A percentile compares a stretch with the other conserved stretches of the same genome.
Conservation (phyloP, 2,888 invertebrate genomes). For the Drosophila subsilvestris region DNA sequence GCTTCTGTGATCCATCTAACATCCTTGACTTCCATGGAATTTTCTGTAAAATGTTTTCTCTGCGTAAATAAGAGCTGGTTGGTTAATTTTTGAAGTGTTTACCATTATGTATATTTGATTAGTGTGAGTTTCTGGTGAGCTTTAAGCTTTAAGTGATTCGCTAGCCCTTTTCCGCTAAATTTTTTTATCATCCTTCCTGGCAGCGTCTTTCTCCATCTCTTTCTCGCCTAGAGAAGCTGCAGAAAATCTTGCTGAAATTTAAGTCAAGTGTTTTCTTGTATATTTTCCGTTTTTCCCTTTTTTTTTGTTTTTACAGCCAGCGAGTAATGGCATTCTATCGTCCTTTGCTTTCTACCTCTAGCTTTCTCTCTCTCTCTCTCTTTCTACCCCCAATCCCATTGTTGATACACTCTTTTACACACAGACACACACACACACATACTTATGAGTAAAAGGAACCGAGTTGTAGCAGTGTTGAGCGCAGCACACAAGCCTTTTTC, state of each 20-base stretch:
- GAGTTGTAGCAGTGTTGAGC: slow-evolving; percentile 7
- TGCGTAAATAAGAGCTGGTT: not conserved
- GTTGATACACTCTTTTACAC: slow-evolving; percentile 1
- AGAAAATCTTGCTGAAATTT: slow-evolving; percentile 45
- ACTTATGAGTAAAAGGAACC: slow-evolving; percentile 33
- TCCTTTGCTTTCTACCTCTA: slow-evolving; percentile 7
- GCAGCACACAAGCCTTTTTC: slow-evolving; percentile 43
- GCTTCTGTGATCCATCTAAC: not conserved
- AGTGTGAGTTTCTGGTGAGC: not conserved
- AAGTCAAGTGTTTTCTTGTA: slow-evolving; percentile 53
- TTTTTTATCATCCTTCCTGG: slow-evolving; percentile 31
- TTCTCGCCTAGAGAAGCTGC: slow-evolving; percentile 6
- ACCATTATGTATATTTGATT: slow-evolving; percentile 20
- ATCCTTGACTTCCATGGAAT: not conserved
- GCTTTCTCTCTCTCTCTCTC: not conserved
- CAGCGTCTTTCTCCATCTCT: slow-evolving; percentile 5
- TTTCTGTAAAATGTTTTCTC: not conserved
- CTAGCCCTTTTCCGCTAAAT: slow-evolving; percentile 25
- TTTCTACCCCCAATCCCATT: not conserved
- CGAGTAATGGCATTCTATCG: slow-evolving; percentile 59
- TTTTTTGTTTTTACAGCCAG: slow-evolving; percentile 54
- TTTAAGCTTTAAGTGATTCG: slow-evolving; percentile 20
- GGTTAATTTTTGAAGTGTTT: not conserved
- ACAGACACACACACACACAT: slow-evolving; percentile 12
- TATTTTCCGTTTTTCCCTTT: slow-evolving; percentile 28